These are phyloP conservation scores for Meles meles DNA, from an alignment of 2,113 vertebrate genomes.

Conservation along the genomic window DNA sequence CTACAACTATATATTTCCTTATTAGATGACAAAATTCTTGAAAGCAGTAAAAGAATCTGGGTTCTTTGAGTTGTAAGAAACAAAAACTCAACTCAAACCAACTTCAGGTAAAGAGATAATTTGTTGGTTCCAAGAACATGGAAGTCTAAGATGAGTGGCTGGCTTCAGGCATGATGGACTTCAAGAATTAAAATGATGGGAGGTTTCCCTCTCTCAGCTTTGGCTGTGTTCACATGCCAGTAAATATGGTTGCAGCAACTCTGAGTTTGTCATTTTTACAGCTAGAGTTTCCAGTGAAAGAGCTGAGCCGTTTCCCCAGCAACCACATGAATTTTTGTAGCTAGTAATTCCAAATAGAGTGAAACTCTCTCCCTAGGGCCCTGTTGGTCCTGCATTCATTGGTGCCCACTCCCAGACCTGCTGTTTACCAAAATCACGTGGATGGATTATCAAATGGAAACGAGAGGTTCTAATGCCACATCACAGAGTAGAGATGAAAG, in stretches of 20 bases:
- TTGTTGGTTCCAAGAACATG: background rate
- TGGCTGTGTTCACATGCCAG: background rate
- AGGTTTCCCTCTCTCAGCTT: background rate
- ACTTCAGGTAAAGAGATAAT: background rate
- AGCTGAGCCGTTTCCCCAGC: background rate
- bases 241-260: background rate
- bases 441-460: background rate
- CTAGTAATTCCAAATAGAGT: background rate
- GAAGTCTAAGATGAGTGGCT: background rate
- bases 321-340: background rate
- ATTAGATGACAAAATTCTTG: background rate
- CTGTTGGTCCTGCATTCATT: background rate
- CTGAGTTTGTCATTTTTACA: background rate
- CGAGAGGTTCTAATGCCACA: background rate
- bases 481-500: background rate
- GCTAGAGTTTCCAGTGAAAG: background rate
- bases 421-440: background rate
- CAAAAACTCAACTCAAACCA: background rate
- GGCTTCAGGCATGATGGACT: background rate
- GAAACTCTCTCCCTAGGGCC: background rate
- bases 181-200: background rate
- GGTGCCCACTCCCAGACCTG: background rate
- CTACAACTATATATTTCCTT: background rate
- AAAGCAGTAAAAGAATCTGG: background rate
- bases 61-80: background rate